Base-by-base conservation (phyloP, 2,113 vertebrate species). In the Jacana jacana region DNA sequence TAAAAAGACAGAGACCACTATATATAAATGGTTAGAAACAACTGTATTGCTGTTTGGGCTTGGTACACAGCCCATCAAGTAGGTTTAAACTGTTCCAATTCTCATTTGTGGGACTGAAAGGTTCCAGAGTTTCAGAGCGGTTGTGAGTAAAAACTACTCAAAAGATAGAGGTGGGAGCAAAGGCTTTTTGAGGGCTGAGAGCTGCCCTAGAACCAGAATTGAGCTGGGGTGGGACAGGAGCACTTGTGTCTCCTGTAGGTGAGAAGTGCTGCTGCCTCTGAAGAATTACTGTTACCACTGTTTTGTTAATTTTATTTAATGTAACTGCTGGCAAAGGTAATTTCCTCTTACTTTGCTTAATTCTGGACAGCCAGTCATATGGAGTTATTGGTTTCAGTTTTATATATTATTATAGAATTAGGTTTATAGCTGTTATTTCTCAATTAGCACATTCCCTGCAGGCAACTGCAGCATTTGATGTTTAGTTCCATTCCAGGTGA, bases 381-480 rank as follows among this genome's bases (percentile, higher is more conserved):
- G 75, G 40, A 75, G 85, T 96, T 97, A 96, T 63, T 97, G 92
- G 80, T 97, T 97, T 95, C 79, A 94, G 72, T 89, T 96, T 89
- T 96, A 96, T 37, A 81, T 57, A 93, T 91, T 58, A 87, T 82
- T 91, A 96, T 52, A 91, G 92, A 88, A 90, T 95, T 96, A 93
- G 91, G 95, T 91, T 95, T 95, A 95, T 92, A 94, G 92, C 89
- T 93, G 85, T 77, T 97, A 96, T 96, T 97, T 95, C 94, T 96
- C 97, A 95, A 96, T 97, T 96, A 97, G 72, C 6, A 8, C 82
- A 57, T 33, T 95, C 93, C 89, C 88, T 77, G 33, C n/a, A 95
- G 94, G 89, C 39, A 40, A 60, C 19, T 17, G 55, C 91, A 78
- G 77, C 73, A 86, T 94, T 81, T 39, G 64, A 93, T 46, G 86